phyloP scores from a whole-genome alignment of 2,797 vertebrate genomes.

The Valencia hispanica region DNA sequence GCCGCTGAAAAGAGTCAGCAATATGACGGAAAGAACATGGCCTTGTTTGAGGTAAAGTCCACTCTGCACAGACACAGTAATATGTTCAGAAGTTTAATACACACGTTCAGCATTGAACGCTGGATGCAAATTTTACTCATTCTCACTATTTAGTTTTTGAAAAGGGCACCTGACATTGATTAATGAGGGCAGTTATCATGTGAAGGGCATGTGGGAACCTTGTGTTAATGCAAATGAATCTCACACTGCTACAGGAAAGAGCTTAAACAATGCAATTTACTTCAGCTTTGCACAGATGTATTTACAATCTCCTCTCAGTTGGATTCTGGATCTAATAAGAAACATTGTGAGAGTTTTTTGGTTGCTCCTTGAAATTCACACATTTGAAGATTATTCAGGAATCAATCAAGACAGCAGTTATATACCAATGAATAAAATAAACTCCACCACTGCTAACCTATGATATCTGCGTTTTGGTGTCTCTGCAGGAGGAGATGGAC shows the following conservation, averaged over 20 bases:
- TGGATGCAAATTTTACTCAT: conserved; percentile 28
- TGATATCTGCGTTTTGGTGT: conserved; percentile 8
- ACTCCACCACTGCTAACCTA: conserved; percentile 18
- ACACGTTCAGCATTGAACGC: conserved; percentile 17
- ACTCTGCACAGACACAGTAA: conserved; percentile 5
- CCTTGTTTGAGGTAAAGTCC: conserved; percentile 92
- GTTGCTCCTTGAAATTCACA: conserved; percentile 11
- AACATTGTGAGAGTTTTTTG: conserved; percentile 11
- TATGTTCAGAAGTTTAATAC: conserved; percentile 7
- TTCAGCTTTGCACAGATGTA: conserved; percentile 34
- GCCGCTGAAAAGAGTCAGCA: conserved; percentile 94
- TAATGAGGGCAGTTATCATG: conserved; percentile 75
- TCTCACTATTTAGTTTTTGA: conserved; percentile 57
- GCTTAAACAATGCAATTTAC: conserved; percentile 36
- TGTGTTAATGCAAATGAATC: conserved; percentile 59
- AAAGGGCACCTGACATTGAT: conserved; percentile 63
- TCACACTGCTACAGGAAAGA: conserved; percentile 32
- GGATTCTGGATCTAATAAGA: conserved; percentile 34
- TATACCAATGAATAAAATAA: not conserved
- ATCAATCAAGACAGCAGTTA: not conserved
- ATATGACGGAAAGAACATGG: conserved; percentile 97
- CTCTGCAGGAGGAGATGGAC: conserved; percentile 95
- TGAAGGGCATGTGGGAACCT: conserved; percentile 68
- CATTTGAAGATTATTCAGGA: not conserved
- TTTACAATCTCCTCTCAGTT: conserved; percentile 42